Percentiles rank a stretch among this genome's conserved stretches.
Conservation (phyloP, 2,797 vertebrate genomes). For the Poecilia gillii region DNA sequence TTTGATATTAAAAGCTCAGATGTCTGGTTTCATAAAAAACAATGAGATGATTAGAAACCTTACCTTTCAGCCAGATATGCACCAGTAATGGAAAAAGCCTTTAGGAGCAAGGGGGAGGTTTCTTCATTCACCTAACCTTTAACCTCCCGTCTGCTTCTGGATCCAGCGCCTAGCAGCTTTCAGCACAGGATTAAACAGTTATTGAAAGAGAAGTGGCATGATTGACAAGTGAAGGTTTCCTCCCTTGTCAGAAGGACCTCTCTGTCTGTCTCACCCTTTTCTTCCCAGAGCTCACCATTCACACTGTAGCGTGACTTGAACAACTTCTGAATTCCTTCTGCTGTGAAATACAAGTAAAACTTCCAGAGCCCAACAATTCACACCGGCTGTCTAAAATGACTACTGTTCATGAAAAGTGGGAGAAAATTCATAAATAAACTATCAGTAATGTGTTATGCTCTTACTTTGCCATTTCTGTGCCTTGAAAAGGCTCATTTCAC, state of each 20-base stretch:
- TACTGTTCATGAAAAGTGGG: conserved; percentile 18
- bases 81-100: conserved; percentile 27
- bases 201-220: conserved; percentile 74
- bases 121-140: conserved; percentile 60
- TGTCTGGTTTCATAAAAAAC: conserved; percentile 43
- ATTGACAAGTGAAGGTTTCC: conserved; percentile 72
- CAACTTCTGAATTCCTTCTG: conserved; percentile 55
- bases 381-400: conserved; percentile 36
- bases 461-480: conserved; percentile 8
- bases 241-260: conserved; percentile 58
- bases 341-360: conserved; percentile 35
- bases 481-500: conserved; percentile 41
- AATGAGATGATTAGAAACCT: conserved; percentile 42
- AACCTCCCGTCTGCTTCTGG: conserved; percentile 44
- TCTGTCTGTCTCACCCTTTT: conserved; percentile 50
- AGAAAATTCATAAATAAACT: conserved; percentile 47
- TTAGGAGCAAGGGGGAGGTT: conserved; percentile 6
- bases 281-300: conserved; percentile 69
- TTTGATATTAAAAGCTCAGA: conserved; percentile 45
- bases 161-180: conserved; percentile 62
- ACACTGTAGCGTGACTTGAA: conserved; percentile 63
- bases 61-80: conserved; percentile 61
- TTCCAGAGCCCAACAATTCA: conserved; percentile 34
- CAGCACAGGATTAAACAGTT: conserved; percentile 70
- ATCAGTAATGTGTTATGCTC: conserved; percentile 42